A percentile compares a stretch with the other conserved stretches of the same genome.
These are phyloP conservation scores for Andricus quercusramuli DNA, from an alignment of 2,888 invertebrate species.

Conservation along the genomic window DNA sequence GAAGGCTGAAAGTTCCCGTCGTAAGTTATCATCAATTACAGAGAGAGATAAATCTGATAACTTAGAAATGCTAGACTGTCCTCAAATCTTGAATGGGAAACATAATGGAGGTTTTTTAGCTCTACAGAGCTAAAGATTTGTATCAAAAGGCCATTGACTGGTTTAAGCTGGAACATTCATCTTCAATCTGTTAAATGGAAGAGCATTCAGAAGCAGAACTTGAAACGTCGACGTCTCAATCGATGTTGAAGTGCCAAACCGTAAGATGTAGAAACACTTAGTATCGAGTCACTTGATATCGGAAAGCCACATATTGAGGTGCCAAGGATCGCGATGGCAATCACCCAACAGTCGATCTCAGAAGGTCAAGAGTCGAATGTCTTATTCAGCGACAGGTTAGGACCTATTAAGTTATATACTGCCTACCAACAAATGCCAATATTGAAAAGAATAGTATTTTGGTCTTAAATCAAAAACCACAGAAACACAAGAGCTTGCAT, in stretches of 20 bases:
- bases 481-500: too few relatives aligned
- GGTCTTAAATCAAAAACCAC: too few relatives aligned
- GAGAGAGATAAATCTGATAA: too few relatives aligned
- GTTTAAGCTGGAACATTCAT: neutral
- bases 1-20: too few relatives aligned
- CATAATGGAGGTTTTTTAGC: neutral
- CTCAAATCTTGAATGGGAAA: too few relatives aligned
- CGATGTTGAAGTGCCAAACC: neutral
- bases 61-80: too few relatives aligned
- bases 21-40: too few relatives aligned
- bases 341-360: neutral
- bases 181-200: neutral
- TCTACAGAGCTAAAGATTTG: neutral
- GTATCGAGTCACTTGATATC: conserved; percentile 4
- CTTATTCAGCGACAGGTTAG: neutral
- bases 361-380: conserved; percentile 5
- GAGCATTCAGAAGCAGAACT: conserved; percentile 1
- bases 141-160: neutral
- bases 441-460: neutral
- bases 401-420: neutral
- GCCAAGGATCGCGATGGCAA: conserved; percentile 35
- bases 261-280: conserved; percentile 14
- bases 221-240: neutral
- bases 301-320: conserved; percentile 14
- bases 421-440: neutral